A percentile compares a stretch with the other conserved stretches of the same genome.
These are phyloP conservation scores for Alloplasta piceator DNA, from an alignment of 2,888 invertebrate genomes.

Conservation along the genomic window DNA sequence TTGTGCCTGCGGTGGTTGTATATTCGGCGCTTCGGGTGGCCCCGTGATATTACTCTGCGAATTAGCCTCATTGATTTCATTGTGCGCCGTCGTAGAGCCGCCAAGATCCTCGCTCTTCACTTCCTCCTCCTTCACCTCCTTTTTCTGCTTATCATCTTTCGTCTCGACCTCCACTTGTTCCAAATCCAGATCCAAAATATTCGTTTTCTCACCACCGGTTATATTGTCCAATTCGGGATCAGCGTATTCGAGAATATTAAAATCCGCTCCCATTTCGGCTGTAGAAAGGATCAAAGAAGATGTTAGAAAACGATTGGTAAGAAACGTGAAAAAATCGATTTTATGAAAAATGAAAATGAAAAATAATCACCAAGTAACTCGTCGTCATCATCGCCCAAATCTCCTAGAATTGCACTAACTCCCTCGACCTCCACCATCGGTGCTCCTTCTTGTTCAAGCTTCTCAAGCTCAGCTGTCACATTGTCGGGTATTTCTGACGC, in stretches of 20 bases:
- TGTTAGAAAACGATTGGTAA: background rate
- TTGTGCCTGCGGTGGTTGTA: conserved; percentile 71
- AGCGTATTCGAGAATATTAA: conserved; percentile 97
- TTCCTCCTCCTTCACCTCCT: conserved; percentile 78
- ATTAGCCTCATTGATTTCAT: conserved; percentile 71
- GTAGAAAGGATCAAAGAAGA: conserved; percentile 73
- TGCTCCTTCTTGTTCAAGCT: conserved; percentile 88
- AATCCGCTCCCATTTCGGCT: conserved; percentile 96
- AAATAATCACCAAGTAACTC: conserved; percentile 87
- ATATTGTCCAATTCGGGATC: conserved; percentile 95
- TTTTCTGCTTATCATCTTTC: conserved; percentile 86
- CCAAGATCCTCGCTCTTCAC: conserved; percentile 75
- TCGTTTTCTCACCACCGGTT: conserved; percentile 91
- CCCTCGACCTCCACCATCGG: conserved; percentile 86
- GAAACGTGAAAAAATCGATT: background rate
- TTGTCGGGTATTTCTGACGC: conserved; percentile 87
- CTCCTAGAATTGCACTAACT: conserved; percentile 92
- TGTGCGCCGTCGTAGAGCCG: conserved; percentile 67
- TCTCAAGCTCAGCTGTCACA: conserved; percentile 88
- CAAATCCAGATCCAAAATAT: conserved; percentile 93
- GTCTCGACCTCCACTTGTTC: conserved; percentile 89
- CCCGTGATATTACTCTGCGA: conserved; percentile 69
- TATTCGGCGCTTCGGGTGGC: conserved; percentile 72
- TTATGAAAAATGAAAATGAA: background rate
- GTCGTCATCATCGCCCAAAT: conserved; percentile 93